Conservation (phyloP, 2,888 invertebrate species). For the Calameuta filiformis region DNA sequence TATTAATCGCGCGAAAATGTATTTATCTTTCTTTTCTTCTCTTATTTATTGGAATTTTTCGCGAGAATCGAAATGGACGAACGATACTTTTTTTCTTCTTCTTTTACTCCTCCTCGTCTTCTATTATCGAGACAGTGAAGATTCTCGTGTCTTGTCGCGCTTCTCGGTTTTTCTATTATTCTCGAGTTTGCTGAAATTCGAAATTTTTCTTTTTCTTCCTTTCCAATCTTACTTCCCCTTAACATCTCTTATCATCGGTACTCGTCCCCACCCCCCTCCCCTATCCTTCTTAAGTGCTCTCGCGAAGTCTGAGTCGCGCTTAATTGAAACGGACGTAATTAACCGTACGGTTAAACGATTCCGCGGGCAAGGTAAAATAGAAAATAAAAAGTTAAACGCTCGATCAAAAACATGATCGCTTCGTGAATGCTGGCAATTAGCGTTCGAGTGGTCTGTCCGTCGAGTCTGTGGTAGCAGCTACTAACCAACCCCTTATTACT, state of each 20-base stretch:
- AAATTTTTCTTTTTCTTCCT: not conserved
- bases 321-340: constrained; percentile 18
- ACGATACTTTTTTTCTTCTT: not conserved
- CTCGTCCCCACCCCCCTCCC: no score
- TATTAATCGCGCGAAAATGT: no score
- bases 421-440: constrained; percentile 42
- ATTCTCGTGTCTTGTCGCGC: not conserved
- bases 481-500: not conserved
- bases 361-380: not conserved
- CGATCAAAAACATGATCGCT: constrained; percentile 43
- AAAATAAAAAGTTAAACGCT: constrained; percentile 29
- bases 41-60: no score
- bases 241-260: not conserved
- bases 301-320: not conserved
- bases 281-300: not conserved
- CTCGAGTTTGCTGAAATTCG: not conserved
- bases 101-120: not conserved
- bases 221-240: not conserved
- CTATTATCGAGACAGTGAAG: not conserved
- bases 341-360: constrained; percentile 28
- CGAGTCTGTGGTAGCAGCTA: constrained; percentile 8
- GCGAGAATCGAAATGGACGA: no score
- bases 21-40: no score
- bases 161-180: not conserved
- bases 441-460: constrained; percentile 27